A percentile compares a stretch with the other conserved stretches of the same genome.
phyloP scores from a whole-genome alignment of 1,140 invertebrate genomes.

The Halotydeus destructor region DNA sequence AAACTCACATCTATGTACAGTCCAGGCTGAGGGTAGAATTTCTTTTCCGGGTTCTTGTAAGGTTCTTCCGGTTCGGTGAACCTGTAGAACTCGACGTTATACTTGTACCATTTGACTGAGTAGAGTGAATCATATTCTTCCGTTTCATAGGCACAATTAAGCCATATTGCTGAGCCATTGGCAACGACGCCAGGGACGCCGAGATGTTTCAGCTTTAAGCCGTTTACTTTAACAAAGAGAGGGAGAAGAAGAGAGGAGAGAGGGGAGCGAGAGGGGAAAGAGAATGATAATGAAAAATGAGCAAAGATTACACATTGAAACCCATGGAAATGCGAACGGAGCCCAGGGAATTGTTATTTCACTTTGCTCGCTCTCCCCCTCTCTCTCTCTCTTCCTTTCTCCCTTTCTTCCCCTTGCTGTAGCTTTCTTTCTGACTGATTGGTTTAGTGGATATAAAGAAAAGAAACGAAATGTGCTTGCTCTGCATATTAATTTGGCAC shows the following conservation, averaged over 20 bases:
- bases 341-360: not conserved
- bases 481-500: too few species aligned
- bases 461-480: too few species aligned
- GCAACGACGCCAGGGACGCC: slow-evolving; percentile 12
- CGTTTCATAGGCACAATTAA: slow-evolving; percentile 25
- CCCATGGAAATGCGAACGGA: not conserved
- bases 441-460: too few species aligned
- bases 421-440: too few species aligned
- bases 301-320: not conserved
- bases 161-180: slow-evolving; percentile 15
- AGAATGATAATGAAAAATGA: not conserved
- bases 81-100: slow-evolving; percentile 18
- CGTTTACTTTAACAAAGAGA: not conserved
- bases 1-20: slow-evolving; percentile 17
- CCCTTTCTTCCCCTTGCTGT: not conserved
- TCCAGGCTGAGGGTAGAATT: slow-evolving; percentile 9
- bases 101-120: slow-evolving; percentile 24
- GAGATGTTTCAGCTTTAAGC: not conserved
- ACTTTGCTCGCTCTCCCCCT: not conserved
- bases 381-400: not conserved
- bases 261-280: not conserved
- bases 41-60: slow-evolving; percentile 10
- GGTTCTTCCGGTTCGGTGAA: slow-evolving; percentile 11
- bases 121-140: slow-evolving; percentile 22
- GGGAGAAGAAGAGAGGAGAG: not conserved